Base-by-base conservation (phyloP, 2,888 invertebrate genomes). In the Tiliacea citrago region DNA sequence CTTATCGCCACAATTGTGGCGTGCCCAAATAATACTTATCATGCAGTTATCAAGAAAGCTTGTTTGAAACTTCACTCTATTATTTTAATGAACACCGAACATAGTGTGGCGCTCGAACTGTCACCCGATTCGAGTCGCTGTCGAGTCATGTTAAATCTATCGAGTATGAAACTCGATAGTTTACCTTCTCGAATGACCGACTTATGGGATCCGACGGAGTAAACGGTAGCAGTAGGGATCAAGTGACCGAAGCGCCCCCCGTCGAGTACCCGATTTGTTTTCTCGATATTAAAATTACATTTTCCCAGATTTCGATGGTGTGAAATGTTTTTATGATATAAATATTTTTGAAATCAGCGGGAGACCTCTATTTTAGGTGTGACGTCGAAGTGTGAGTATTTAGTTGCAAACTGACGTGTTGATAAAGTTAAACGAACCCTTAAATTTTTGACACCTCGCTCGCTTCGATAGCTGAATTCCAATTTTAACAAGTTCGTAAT, bases 201-300 rank as follows among this genome's bases (percentile, higher is more conserved):
- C 79, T 86, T 89, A 88, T 91, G 88, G 86, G 90, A 91, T 88
- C 76, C 85, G 91, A 90, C 90, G 87, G 92, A 91, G 92, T 93
- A 92, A 93, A 95, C 95, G 91, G 96, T 95, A 95, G 96, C 95
- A 83, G 85, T 79, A 86, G 88, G 88, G 92, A 94, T 95, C 94
- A 86, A 88, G 90, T 95, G 94, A 94, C 95, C 91, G 83, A 86
- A 84, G 88, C 91, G 91, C 94, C 95, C 94, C 94, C 94, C 92
- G 94, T 89, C 83, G 93, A 73, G 92, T 73, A 84, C 75, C 73
- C 84, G 85, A 87, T 86, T 87, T 88, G 89, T 85, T 86, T 86
- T 85, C 82, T 82, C 83, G 66, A 86, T 87, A 86, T 87, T 84
- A 85, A 85, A 87, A 87, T 85, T 87, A 84, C 85, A 87, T 88